Evolutionary conservation across 2,113 vertebrate species (phyloP), one percentile per base, ranked within the genome.

Genomic region (Arvicanthis niloticus): DNA sequence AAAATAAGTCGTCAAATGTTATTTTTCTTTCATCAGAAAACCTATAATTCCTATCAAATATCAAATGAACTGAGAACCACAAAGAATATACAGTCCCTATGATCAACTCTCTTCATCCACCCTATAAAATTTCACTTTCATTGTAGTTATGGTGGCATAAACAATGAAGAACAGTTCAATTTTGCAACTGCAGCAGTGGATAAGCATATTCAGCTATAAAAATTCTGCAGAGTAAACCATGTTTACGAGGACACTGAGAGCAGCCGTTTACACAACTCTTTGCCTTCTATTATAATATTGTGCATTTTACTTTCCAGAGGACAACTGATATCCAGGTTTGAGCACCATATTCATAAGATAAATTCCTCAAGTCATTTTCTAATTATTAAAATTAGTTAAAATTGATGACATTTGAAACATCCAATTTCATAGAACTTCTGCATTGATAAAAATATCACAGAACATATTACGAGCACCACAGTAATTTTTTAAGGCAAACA

Each of bases 11-110:
- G 94, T 93, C 81, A 88, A 82, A 97, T 82, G 40, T 56, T 95
- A 84, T 95, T 96, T 93, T 95, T 88, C 89, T 93, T 93, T 93
- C 34, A 97, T 76, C 84, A 89, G 62, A 82, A 96, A 96, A 96
- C 48, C 40, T 81, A 51, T 94, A 80, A 97, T 96, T 89, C 95
- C 82, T 94, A 90, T 91, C 82, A 94, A 87, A 91, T 86, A 70
- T 6, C 48, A 96, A 95, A 89, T 84, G 68, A 96, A 93, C 19
- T 78, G 68, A 88, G 24, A 92, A 42, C 40, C 48, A 86, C 19
- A 73, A 87, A 94, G 75, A 60, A 88, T 68, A 81, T n/a, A 88
- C 0, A 53, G 37, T 94, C 31, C 19, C 21, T 87, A 81, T 22
- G 76, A 95, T 96, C 72, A 94, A 53, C 7, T 93, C 19, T 92